phyloP scores from a whole-genome alignment of 92 coral and sea anemone genomes.

The Porites evermanni region DNA sequence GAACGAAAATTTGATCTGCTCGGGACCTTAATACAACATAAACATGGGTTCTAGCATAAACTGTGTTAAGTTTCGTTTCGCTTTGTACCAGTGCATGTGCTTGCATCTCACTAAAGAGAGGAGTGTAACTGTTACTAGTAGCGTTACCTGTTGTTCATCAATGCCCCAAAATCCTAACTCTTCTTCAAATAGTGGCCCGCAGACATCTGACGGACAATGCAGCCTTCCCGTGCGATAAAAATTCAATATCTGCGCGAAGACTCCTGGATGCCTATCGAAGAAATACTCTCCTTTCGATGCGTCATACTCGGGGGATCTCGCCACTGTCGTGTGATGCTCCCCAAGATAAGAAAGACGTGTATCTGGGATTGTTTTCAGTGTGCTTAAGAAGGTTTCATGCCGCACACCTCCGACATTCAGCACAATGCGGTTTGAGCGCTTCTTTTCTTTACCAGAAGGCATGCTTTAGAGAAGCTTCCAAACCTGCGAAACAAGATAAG shows the following conservation, averaged over 20 bases:
- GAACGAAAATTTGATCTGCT: no score
- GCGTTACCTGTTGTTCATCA: conserved; percentile 83
- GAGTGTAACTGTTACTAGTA: background rate
- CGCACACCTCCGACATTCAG: conserved; percentile 92
- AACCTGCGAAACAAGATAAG: background rate
- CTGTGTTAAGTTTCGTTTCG: background rate
- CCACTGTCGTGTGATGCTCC: conserved; percentile 83
- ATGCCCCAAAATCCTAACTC: conserved; percentile 98
- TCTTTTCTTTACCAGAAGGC: conserved; percentile 76
- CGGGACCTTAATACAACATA: no score
- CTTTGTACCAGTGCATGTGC: background rate
- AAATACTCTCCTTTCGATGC: conserved; percentile 84
- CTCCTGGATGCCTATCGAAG: conserved; percentile 97
- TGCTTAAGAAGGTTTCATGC: conserved; percentile 93
- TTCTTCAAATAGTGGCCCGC: conserved; percentile 95
- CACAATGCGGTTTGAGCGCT: conserved; percentile 81
- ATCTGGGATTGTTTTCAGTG: conserved; percentile 92
- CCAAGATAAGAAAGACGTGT: conserved; percentile 88
- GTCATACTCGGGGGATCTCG: conserved; percentile 81
- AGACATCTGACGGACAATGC: conserved; percentile 92
- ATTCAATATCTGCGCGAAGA: conserved; percentile 90
- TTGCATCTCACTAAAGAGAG: background rate
- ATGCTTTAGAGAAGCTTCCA: conserved; percentile 22
- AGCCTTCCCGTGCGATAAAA: conserved; percentile 96
- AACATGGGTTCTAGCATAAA: no score